Base-by-base conservation (phyloP, 2,113 vertebrate genomes). In the Crotalus tigris region DNA sequence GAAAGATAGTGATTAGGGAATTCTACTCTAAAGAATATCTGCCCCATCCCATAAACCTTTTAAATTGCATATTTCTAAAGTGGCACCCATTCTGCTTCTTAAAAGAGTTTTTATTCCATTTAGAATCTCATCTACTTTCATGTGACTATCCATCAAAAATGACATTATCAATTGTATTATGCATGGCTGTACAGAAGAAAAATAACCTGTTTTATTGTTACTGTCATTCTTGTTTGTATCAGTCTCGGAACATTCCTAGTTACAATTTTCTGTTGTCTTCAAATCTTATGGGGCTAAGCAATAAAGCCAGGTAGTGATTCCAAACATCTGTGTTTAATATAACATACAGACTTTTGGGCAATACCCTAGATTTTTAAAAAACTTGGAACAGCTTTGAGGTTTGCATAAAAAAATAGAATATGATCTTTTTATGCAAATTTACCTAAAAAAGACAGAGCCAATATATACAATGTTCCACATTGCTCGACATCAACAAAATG, bases 241-340 rank as follows among this genome's bases (percentile, higher is more conserved):
- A 88, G 53, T 92, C 15, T 85, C 87, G 93, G 93, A 94, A 10
- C 24, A 46, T 15, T 94, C 89, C 92, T 87, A 90, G 49, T 61
- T 94, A 93, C 93, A 91, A 88, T 90, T 96, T 93, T 94, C 93
- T 92, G 51, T 94, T 93, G 58, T 86, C 57, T 81, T 90, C 26
- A 7, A 94, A 90, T 69, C 88, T 88, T 24, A 29, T 88, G 58
- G 44, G n/a, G 94, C 87, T 9, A 93, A 92, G 89, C 51, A 94
- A 94, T 53, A 95, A 95, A 96, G 93, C 93, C 46, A 94, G 94
- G 46, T 87, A 54, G 92, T 92, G 92, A 93, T 94, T 95, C 59
- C 90, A 85, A 85, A 93, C 55, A 10, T 81, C 89, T 94, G 92
- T 95, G 87, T 94, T 91, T 12, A 96, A 89, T 93, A 90, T 64